phyloP scores from a whole-genome alignment of 2,888 invertebrate species.

The Diogma glabrata region DNA sequence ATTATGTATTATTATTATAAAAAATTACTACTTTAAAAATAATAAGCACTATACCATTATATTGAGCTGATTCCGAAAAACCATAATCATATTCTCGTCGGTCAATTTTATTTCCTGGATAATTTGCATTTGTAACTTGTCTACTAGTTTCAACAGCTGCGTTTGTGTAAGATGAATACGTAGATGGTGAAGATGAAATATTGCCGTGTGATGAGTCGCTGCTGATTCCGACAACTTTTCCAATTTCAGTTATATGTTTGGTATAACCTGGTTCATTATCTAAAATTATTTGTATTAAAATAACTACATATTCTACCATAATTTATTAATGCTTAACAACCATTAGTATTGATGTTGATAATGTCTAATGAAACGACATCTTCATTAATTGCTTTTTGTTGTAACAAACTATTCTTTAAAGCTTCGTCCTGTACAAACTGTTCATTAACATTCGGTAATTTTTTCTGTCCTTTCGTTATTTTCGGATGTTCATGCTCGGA shows the following conservation, averaged over 20 bases:
- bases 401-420: not conserved
- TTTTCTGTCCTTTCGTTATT: not conserved
- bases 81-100: not conserved
- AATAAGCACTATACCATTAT: not conserved
- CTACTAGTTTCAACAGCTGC: not conserved
- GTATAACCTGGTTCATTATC: not conserved
- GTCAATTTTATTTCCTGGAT: not conserved
- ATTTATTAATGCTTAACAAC: not conserved
- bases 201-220: not conserved
- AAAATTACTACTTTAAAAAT: not conserved
- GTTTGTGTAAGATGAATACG: not conserved
- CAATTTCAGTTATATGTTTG: not conserved
- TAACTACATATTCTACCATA: not conserved
- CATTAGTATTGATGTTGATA: not conserved
- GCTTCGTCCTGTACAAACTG: not conserved
- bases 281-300: not conserved
- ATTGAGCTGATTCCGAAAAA: not conserved
- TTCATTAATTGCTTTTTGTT: not conserved
- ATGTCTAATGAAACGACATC: not conserved
- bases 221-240: not conserved
- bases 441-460: not conserved
- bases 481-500: not conserved
- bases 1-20: not conserved
- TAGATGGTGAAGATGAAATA: not conserved
- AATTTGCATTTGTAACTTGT: not conserved